phyloP scores from a whole-genome alignment of 1,140 invertebrate genomes.

The Penaeus japonicus region DNA sequence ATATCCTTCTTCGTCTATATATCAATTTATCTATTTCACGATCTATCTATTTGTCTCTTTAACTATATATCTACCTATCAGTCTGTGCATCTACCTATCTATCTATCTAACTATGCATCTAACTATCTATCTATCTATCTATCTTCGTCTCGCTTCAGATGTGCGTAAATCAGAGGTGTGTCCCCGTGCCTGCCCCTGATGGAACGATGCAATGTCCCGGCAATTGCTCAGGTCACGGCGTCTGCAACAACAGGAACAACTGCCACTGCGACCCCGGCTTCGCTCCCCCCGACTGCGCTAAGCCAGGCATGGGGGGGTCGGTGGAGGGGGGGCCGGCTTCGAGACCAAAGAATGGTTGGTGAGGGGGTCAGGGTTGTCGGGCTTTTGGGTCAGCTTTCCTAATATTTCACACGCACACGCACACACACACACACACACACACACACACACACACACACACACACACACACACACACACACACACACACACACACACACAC shows the following conservation, averaged over 20 bases:
- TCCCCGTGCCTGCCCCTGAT: conserved; percentile 73
- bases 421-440: neutral
- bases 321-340: conserved; percentile 80
- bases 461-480: neutral
- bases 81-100: too few species aligned
- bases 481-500: neutral
- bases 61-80: too few species aligned
- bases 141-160: conserved; percentile 63
- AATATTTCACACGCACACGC: neutral
- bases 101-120: too few species aligned
- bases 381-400: too few species aligned
- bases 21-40: too few species aligned
- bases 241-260: conserved; percentile 89
- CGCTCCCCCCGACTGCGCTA: conserved; percentile 83
- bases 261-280: conserved; percentile 94
- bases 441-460: neutral
- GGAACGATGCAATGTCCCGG: conserved; percentile 71
- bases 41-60: neutral
- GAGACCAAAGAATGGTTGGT: too few species aligned
- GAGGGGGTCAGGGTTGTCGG: too few species aligned
- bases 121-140: too few species aligned
- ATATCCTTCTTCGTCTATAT: too few species aligned
- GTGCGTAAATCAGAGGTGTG: conserved; percentile 92
- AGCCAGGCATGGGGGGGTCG: conserved; percentile 90
- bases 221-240: conserved; percentile 86